Conservation (phyloP, 1,140 invertebrate species). For the Choristoneura fumiferana region DNA sequence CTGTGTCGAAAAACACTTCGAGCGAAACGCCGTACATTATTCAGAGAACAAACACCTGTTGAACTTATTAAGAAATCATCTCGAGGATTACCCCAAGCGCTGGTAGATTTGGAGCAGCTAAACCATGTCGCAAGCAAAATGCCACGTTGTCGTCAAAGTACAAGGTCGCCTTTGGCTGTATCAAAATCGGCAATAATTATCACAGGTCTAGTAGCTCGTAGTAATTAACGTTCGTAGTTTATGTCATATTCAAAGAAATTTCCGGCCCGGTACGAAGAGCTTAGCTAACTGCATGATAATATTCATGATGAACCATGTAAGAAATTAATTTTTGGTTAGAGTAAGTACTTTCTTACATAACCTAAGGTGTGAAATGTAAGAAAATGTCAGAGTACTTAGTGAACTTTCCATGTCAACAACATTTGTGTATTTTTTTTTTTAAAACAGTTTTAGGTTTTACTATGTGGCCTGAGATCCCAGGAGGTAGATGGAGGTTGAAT, state of each 20-base stretch:
- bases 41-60: slow-evolving; percentile 3
- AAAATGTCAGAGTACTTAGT: too few relatives aligned
- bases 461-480: too few relatives aligned
- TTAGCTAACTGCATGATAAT: too few relatives aligned
- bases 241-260: slow-evolving; percentile 6
- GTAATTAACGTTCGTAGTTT: background rate
- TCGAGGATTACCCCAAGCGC: slow-evolving; percentile 13
- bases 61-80: slow-evolving; percentile 12
- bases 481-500: too few relatives aligned
- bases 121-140: background rate
- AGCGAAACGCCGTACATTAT: background rate
- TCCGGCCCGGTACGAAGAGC: background rate
- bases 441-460: too few relatives aligned
- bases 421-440: too few relatives aligned
- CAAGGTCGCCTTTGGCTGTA: background rate
- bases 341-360: too few relatives aligned
- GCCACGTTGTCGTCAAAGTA: background rate
- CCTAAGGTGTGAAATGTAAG: too few relatives aligned
- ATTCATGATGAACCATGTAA: too few relatives aligned
- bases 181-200: background rate
- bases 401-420: too few relatives aligned
- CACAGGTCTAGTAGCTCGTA: background rate
- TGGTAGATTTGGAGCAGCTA: background rate
- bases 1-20: background rate
- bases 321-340: too few relatives aligned